These are phyloP conservation scores for Phrynocephalus forsythii DNA, from an alignment of 2,797 vertebrate species.

Conservation along the genomic window DNA sequence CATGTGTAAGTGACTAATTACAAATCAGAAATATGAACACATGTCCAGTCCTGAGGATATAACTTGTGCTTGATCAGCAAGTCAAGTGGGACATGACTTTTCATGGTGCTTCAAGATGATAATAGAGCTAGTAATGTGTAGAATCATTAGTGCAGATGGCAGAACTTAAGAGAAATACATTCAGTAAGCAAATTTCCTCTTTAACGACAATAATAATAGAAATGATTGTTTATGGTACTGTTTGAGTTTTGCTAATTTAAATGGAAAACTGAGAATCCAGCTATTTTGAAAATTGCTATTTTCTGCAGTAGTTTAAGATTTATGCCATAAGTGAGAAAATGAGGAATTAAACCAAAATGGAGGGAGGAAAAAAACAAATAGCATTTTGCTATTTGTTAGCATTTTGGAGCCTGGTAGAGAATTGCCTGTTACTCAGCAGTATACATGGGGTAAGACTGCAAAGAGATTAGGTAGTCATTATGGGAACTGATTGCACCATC, in stretches of 20 bases:
- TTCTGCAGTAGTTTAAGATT: neutral
- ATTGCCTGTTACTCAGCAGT: neutral
- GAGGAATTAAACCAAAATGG: neutral
- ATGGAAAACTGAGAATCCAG: conserved; percentile 7
- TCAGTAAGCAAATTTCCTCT: conserved; percentile 25
- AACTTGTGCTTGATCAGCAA: conserved; percentile 50
- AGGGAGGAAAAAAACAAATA: neutral
- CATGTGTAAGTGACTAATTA: conserved; percentile 50
- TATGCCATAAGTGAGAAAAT: neutral
- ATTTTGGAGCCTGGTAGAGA: neutral
- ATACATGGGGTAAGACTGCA: neutral
- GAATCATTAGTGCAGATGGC: conserved; percentile 44
- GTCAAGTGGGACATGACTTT: conserved; percentile 33
- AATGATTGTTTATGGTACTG: conserved; percentile 30
- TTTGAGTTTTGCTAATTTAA: conserved; percentile 28
- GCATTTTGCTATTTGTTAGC: too few species aligned
- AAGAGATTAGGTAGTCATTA: neutral
- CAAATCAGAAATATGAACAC: conserved; percentile 47
- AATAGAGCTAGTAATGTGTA: conserved; percentile 38
- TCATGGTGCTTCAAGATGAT: conserved; percentile 41
- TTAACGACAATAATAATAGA: neutral
- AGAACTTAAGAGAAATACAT: conserved; percentile 41
- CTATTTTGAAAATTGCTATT: neutral
- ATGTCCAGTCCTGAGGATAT: conserved; percentile 39
- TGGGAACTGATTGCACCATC: neutral